These are phyloP conservation scores for Ictalurus furcatus DNA, from an alignment of 2,113 vertebrate genomes.

Conservation along the genomic window DNA sequence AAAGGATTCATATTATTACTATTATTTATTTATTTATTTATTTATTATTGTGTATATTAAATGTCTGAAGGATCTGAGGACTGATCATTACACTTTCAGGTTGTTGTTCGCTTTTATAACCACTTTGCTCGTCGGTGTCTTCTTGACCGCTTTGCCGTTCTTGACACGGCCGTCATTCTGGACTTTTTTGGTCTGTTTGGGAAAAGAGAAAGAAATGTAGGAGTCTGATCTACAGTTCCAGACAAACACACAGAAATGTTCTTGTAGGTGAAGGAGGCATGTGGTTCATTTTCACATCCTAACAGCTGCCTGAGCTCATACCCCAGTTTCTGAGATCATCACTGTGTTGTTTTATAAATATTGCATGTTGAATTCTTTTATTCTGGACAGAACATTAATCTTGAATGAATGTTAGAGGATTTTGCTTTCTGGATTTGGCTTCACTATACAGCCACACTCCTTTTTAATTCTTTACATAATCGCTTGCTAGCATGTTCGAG, in stretches of 20 bases:
- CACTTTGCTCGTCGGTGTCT: slow-evolving; percentile 31
- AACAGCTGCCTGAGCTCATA: neutral
- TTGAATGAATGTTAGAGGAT: too few relatives aligned
- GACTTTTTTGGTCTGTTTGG: slow-evolving; percentile 64
- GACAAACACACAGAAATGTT: neutral
- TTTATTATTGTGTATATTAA: neutral
- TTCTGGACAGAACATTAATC: too few relatives aligned
- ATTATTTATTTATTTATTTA: neutral
- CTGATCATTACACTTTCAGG: slow-evolving; percentile 57
- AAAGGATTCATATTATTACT: neutral
- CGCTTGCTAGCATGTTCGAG: too few relatives aligned
- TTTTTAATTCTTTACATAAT: too few relatives aligned
- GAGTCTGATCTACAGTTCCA: neutral
- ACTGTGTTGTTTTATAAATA: neutral
- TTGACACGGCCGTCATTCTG: slow-evolving; percentile 58
- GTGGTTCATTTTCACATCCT: neutral
- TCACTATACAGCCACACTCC: neutral
- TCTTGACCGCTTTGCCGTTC: slow-evolving; percentile 53
- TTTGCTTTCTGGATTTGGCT: too few relatives aligned
- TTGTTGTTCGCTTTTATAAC: slow-evolving; percentile 45
- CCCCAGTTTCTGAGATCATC: neutral
- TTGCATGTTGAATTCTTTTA: too few relatives aligned
- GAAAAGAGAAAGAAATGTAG: neutral
- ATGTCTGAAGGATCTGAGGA: neutral
- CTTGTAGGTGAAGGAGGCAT: neutral